A percentile compares a stretch with the other conserved stretches of the same genome.
Evolutionary conservation across 2,113 vertebrate species (phyloP).

Genomic region (Parus major): DNA sequence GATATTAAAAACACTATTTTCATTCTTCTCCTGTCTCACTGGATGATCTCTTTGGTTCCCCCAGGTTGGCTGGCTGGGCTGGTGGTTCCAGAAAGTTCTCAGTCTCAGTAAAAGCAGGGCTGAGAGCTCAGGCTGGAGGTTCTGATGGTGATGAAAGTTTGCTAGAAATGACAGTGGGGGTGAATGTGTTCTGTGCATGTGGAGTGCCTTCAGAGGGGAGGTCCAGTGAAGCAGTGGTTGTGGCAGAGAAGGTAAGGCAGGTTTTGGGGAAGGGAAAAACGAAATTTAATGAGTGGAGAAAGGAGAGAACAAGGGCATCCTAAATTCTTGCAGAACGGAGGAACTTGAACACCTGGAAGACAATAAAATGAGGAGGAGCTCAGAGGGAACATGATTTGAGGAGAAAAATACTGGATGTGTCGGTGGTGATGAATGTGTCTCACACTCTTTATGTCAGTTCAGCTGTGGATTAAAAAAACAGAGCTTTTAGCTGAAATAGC

Average conservation of each 20-base stretch:
- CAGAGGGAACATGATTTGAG: neutral
- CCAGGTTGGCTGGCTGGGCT: neutral
- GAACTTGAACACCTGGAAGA: neutral
- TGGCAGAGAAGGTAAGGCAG: neutral
- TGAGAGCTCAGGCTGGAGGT: neutral
- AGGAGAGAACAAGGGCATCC: neutral
- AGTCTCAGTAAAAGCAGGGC: neutral
- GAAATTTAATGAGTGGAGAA: neutral
- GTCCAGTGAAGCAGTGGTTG: neutral
- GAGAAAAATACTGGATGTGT: neutral
- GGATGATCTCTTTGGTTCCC: slow-evolving; percentile 33
- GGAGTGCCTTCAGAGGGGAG: neutral
- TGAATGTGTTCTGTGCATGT: accelerated
- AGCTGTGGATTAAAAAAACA: neutral
- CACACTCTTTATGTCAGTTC: neutral
- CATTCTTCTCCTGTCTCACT: slow-evolving; percentile 72
- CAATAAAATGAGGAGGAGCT: neutral
- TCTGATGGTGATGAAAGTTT: neutral
- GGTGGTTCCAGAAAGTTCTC: neutral
- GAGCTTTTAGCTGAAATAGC: slow-evolving; percentile 19
- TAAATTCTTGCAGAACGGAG: neutral
- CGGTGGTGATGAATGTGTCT: neutral
- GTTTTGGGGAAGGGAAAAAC: neutral
- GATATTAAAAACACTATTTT: slow-evolving; percentile 85
- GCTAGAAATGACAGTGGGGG: neutral